These are phyloP conservation scores for Drosophila multiciliata DNA, from an alignment of 2,888 invertebrate genomes.

Conservation along the genomic window DNA sequence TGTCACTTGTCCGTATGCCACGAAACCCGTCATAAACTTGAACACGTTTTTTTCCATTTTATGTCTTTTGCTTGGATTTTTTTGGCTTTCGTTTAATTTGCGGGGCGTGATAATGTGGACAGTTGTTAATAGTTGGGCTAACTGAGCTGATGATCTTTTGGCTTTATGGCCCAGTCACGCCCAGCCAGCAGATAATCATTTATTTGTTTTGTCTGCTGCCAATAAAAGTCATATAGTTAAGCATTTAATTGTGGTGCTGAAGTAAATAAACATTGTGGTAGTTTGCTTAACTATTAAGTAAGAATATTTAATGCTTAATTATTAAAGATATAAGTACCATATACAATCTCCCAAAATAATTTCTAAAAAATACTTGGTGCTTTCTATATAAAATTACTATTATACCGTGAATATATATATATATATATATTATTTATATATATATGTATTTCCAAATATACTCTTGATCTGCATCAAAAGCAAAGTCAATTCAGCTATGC, in stretches of 20 bases:
- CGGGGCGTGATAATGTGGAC: constrained; percentile 71
- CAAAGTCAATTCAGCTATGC: background rate
- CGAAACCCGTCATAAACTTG: constrained; percentile 50
- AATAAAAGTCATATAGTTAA: constrained; percentile 33
- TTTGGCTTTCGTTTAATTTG: constrained; percentile 50
- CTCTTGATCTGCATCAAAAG: background rate
- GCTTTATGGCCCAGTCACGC: constrained; percentile 31
- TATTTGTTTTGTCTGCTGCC: constrained; percentile 67
- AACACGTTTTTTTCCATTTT: constrained; percentile 5
- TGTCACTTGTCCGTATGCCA: constrained; percentile 84
- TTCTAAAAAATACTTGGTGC: background rate
- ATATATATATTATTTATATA: too few relatives aligned
- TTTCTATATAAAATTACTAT: background rate
- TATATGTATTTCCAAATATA: too few relatives aligned
- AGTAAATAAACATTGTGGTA: background rate
- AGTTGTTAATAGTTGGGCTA: constrained; percentile 69
- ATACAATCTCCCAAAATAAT: too few relatives aligned
- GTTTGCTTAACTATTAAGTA: background rate
- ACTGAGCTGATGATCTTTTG: constrained; percentile 55
- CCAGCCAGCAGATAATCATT: constrained; percentile 47
- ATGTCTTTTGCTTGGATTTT: constrained; percentile 21
- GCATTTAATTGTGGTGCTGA: constrained; percentile 6
- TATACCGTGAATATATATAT: too few relatives aligned
- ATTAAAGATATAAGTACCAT: background rate
- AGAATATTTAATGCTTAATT: background rate